These are phyloP conservation scores for Stenichneumon culpator DNA, from an alignment of 2,888 invertebrate species.

Conservation along the genomic window DNA sequence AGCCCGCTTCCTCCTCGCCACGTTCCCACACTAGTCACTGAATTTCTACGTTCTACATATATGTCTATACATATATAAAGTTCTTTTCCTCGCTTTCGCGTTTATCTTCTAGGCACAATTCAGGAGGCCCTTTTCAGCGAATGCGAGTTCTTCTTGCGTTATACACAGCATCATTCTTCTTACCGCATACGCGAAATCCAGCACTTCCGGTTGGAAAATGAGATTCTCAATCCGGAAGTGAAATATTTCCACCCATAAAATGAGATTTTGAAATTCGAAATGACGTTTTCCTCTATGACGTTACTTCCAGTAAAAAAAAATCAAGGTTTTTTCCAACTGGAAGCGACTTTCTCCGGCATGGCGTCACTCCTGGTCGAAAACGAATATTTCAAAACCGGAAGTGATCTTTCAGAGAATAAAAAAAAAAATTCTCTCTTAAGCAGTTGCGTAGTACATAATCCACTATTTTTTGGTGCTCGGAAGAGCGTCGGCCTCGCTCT, in stretches of 20 bases:
- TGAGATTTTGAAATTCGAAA: background rate
- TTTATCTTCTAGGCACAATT: conserved; percentile 4
- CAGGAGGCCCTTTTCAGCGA: background rate
- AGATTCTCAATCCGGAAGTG: background rate
- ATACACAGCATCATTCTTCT: background rate
- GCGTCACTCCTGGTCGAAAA: too few relatives aligned
- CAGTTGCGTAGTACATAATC: too few relatives aligned
- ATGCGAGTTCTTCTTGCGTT: background rate
- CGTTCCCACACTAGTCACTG: conserved; percentile 35
- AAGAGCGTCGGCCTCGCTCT: too few relatives aligned
- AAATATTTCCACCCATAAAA: background rate
- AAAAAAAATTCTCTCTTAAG: too few relatives aligned
- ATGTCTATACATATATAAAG: background rate
- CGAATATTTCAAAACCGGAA: too few relatives aligned
- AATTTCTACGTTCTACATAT: conserved; percentile 38
- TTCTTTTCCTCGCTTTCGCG: background rate
- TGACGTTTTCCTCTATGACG: too few relatives aligned
- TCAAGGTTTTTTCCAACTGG: too few relatives aligned
- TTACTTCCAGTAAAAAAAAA: too few relatives aligned
- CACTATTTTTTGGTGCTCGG: too few relatives aligned
- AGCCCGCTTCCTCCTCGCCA: conserved; percentile 45
- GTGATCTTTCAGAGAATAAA: too few relatives aligned
- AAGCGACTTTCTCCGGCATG: too few relatives aligned
- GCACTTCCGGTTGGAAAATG: background rate
- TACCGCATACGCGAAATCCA: background rate